Evolutionary conservation across 2,888 invertebrate species (phyloP), one percentile per base, ranked within the genome.

Genomic region (Plagiodera versicolora): DNA sequence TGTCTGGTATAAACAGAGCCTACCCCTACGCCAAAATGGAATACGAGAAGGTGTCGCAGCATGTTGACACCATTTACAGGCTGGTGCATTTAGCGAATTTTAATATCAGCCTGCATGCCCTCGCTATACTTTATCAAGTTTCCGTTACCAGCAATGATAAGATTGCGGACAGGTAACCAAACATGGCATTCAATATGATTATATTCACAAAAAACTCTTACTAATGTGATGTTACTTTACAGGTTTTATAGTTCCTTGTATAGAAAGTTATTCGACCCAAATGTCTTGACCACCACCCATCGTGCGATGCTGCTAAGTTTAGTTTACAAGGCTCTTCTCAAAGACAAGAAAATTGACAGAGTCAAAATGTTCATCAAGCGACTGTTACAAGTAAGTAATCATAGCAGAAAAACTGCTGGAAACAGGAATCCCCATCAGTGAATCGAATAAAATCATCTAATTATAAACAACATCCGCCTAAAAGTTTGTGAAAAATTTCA

Each of bases 171-270:
- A 83, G 88, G 87, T 88, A 68, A 77, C 71, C 32, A 17, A 24
- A 24, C 6, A 24, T n/a, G n/a, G n/a, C n/a, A n/a, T n/a, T n/a
- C n/a, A n/a, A n/a, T n/a, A n/a, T n/a, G n/a, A n/a, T n/a, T n/a
- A n/a, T n/a, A n/a, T n/a, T n/a, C n/a, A n/a, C n/a, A n/a, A n/a
- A n/a, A n/a, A n/a, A n/a, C n/a, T n/a, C n/a, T n/a, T n/a, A n/a
- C n/a, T n/a, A n/a, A n/a, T n/a, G n/a, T n/a, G n/a, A n/a, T n/a
- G n/a, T n/a, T n/a, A n/a, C n/a, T n/a, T 73, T 75, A 47, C 76
- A 89, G 91, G 70, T 95, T 89, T 81, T 98, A 96, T 81, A 87
- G 88, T 61, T 91, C 95, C 0, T 84, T 99, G 32, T 99, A 99
- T 77, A 86, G 87, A 18, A 96, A 96, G 77, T 78, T 99, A 58